Conservation (phyloP, 2,113 vertebrate genomes). For the Eublepharis macularius region DNA sequence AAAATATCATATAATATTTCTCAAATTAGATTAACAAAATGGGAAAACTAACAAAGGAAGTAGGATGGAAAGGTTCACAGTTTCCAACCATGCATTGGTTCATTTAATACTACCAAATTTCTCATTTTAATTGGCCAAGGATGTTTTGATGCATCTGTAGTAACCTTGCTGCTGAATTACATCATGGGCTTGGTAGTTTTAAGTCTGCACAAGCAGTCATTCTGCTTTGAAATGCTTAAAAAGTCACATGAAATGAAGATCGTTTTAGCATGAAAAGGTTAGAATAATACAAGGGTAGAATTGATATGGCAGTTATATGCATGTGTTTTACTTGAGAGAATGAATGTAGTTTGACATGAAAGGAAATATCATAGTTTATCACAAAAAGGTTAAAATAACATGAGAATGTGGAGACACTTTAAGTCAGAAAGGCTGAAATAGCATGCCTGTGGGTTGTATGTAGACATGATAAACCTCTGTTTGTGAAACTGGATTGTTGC, state of each 20-base stretch:
- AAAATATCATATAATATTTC: no score
- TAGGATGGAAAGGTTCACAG: no score
- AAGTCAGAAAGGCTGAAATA: background rate
- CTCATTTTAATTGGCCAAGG: background rate
- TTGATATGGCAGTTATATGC: background rate
- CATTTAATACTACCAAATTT: background rate
- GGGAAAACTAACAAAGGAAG: no score
- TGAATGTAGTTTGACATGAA: background rate
- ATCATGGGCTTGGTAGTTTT: background rate
- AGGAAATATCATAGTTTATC: background rate
- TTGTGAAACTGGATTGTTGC: no score
- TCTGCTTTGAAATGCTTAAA: background rate
- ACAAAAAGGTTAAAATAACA: background rate
- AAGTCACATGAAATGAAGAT: background rate
- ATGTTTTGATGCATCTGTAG: background rate
- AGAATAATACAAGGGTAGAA: background rate
- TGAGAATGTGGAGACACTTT: background rate
- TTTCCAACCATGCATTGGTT: background rate
- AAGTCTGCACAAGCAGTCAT: background rate
- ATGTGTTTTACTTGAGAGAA: background rate
- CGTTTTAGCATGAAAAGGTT: background rate
- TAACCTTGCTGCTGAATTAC: background rate
- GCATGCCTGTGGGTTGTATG: background rate
- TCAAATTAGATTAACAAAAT: no score
- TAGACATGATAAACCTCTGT: no score